Base-by-base conservation (phyloP, 2,797 vertebrate species). In the Cossypha heuglini region DNA sequence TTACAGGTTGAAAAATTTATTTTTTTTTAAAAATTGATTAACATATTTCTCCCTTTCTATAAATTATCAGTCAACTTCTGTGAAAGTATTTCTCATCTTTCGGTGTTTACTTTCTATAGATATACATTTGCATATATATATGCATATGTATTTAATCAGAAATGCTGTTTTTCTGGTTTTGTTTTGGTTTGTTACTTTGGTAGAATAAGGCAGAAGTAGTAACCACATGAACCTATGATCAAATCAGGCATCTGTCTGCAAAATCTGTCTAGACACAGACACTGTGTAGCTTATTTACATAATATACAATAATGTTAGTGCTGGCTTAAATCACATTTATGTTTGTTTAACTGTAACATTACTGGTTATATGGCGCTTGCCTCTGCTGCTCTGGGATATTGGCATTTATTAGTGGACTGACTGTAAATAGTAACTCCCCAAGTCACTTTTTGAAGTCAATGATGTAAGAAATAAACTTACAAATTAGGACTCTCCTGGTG, bases 371-470 rank as follows among this genome's bases (percentile, higher is more conserved):
- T 97, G 96, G 97, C 68, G 91, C 91, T 98, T 97, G 92, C 96
- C 94, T 98, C 82, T 97, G 96, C 83, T 98, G 95, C 97, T 98
- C 97, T 98, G 96, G 95, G 91, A 92, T 97, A 96, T 94, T 99
- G 98, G 98, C 98, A 98, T 98, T 99, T 99, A 96, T 97, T 97
- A 96, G 98, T 98, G 97, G 97, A 98, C 97, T 98, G 96, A 98
- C 97, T 96, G 97, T 98, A 99, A 99, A 98, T 98, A 96, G 92
- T 98, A 99, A 98, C 97, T 98, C 98, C 98, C 98, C 97, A 98
- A 98, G 98, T 97, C 98, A 97, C 98, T 99, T 98, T 98, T 98
- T 98, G 98, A 98, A 98, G 97, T 98, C 98, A 98, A 98, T 98
- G 74, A 91, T 94, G 78, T 97, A 68, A 92, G 38, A 90, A 86